Percentiles rank a stretch among this genome's conserved stretches.
Evolutionary conservation across 2,888 invertebrate species (phyloP).

Genomic region (Megamerina dolium): DNA sequence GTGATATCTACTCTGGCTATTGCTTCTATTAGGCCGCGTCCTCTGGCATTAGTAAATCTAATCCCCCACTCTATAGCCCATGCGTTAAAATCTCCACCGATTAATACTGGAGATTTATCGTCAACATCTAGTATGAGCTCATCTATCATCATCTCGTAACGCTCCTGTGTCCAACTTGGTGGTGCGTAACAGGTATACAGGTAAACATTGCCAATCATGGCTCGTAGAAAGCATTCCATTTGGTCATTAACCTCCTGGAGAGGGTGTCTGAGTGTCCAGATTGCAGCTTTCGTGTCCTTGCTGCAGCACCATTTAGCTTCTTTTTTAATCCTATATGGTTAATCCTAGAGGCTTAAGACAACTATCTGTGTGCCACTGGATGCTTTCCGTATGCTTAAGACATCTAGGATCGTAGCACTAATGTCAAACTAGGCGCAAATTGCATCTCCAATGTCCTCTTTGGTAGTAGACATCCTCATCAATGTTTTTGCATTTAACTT

Average conservation of each 20-base stretch:
- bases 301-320: constrained; percentile 4
- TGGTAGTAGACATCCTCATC: too few relatives aligned
- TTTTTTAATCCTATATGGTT: constrained; percentile 2
- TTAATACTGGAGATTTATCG: background rate
- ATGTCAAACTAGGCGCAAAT: too few relatives aligned
- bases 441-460: too few relatives aligned
- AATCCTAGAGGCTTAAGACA: background rate
- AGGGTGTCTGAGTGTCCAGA: too few relatives aligned
- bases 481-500: too few relatives aligned
- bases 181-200: constrained; percentile 5
- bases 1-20: constrained; percentile 2
- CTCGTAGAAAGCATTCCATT: constrained; percentile 1
- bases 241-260: background rate
- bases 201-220: background rate
- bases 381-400: too few relatives aligned
- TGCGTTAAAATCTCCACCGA: too few relatives aligned
- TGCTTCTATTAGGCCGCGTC: background rate
- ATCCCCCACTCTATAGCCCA: constrained; percentile 9
- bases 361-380: background rate
- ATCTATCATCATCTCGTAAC: background rate
- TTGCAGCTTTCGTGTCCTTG: background rate
- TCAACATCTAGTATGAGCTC: background rate
- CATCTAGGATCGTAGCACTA: too few relatives aligned
- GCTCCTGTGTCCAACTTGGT: background rate
- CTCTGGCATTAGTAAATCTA: constrained; percentile 4